A percentile compares a stretch with the other conserved stretches of the same genome.
Conservation (phyloP, 2,113 vertebrate species). For the Capricornis sumatraensis region DNA sequence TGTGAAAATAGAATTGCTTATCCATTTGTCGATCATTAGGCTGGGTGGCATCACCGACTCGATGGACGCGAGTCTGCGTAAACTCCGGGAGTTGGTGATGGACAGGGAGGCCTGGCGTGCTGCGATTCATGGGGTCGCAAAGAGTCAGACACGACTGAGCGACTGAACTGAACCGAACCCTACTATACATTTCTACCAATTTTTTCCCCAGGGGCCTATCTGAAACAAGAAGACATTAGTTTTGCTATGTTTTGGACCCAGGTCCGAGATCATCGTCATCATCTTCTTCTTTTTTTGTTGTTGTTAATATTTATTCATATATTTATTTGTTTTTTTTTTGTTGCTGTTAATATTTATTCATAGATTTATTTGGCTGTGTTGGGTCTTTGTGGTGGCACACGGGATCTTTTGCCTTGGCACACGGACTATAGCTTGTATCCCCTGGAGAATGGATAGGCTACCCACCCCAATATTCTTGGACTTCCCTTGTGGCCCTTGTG, state of each 20-base stretch:
- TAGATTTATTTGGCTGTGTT: neutral
- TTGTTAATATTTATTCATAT: neutral
- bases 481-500: no score
- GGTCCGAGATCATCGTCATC: neutral
- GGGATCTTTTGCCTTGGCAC: neutral
- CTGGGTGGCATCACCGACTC: no score
- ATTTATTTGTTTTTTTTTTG: neutral
- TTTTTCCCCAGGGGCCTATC: rapidly evolving
- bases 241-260: neutral
- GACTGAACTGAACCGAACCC: no score
- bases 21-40: neutral
- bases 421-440: neutral
- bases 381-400: neutral
- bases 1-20: neutral
- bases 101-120: no score
- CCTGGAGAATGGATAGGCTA: no score
- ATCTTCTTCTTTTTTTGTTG: no score
- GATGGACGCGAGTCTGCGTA: no score
- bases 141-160: no score
- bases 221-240: neutral
- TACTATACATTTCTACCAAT: no score
- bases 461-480: no score
- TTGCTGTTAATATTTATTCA: neutral
- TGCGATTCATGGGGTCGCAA: no score
- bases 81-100: no score